Conservation (phyloP, 1,140 invertebrate species). For the Subanguina moxae region DNA sequence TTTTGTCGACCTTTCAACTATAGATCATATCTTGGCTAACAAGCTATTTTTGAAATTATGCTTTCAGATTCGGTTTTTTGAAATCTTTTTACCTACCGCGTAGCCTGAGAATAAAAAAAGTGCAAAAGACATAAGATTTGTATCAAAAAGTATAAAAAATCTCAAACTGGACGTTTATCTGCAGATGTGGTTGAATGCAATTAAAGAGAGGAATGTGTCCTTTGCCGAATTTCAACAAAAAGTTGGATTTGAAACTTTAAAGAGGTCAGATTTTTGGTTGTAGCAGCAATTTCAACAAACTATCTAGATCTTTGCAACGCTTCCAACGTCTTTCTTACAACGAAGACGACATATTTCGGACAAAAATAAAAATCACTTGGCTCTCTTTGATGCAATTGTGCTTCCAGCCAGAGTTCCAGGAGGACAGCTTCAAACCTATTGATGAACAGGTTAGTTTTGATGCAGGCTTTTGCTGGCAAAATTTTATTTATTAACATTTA, state of each 20-base stretch:
- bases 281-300: background rate
- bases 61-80: too few relatives aligned
- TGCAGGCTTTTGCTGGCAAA: constrained; percentile 13
- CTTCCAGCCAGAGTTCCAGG: constrained; percentile 50
- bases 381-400: constrained; percentile 51
- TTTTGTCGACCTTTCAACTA: too few relatives aligned
- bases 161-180: background rate
- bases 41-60: too few relatives aligned
- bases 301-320: constrained; percentile 44
- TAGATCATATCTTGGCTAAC: too few relatives aligned
- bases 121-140: too few relatives aligned
- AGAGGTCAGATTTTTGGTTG: constrained; percentile 19
- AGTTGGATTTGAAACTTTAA: constrained; percentile 34
- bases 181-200: constrained; percentile 48
- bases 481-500: background rate
- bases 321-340: constrained; percentile 48
- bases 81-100: too few relatives aligned
- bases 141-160: too few relatives aligned
- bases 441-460: constrained; percentile 43
- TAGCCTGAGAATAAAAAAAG: too few relatives aligned
- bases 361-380: constrained; percentile 48
- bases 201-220: constrained; percentile 42
- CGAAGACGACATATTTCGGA: constrained; percentile 48
- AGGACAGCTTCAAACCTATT: constrained; percentile 45
- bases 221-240: constrained; percentile 54